Percentiles rank a stretch among this genome's conserved stretches.
phyloP scores from a whole-genome alignment of 2,113 vertebrate genomes.

The Calidris pygmaea region DNA sequence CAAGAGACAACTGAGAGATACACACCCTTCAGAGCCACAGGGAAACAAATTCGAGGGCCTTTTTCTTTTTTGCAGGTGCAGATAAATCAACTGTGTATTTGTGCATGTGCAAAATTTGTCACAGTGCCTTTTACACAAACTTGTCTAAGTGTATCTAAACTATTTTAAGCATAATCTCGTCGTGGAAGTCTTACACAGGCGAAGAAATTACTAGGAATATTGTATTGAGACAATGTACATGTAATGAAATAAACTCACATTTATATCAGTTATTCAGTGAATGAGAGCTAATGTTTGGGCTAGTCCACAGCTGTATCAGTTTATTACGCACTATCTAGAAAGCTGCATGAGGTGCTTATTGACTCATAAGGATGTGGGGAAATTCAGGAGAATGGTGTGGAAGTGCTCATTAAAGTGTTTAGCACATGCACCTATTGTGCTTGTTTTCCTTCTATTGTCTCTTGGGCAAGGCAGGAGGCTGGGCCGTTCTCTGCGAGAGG shows the following conservation, averaged over 20 bases:
- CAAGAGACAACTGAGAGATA: background rate
- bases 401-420: conserved; percentile 64
- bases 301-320: background rate
- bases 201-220: background rate
- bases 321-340: background rate
- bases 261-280: background rate
- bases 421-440: conserved; percentile 61
- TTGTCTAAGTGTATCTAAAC: background rate
- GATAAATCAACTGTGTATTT: background rate
- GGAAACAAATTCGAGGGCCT: background rate
- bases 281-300: background rate
- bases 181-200: background rate
- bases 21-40: background rate
- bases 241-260: background rate
- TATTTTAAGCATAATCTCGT: background rate
- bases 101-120: background rate
- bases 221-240: rapidly evolving
- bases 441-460: conserved; percentile 60
- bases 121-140: background rate
- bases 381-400: conserved; percentile 54
- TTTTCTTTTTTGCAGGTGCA: background rate
- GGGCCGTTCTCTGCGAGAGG: background rate
- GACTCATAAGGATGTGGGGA: conserved; percentile 42
- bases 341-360: conserved; percentile 57
- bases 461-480: conserved; percentile 2